Percentiles rank a stretch among this genome's conserved stretches.
These are phyloP conservation scores for Sinonovacula constricta DNA, from an alignment of 1,140 invertebrate genomes.

Conservation along the genomic window DNA sequence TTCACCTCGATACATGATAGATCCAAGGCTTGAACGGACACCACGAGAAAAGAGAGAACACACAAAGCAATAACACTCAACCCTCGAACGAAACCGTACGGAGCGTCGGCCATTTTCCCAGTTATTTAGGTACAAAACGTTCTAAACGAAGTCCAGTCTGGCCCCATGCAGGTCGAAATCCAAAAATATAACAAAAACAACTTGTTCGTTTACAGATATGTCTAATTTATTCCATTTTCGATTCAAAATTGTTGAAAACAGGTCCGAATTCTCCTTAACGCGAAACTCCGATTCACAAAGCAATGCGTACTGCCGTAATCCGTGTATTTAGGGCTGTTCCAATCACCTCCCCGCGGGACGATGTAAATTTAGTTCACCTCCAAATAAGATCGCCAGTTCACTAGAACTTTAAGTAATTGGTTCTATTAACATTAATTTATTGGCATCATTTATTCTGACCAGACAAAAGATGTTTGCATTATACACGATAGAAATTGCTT, in stretches of 20 bases:
- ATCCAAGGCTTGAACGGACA: conserved; percentile 31
- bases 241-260: background rate
- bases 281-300: background rate
- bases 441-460: background rate
- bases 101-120: background rate
- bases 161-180: background rate
- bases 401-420: background rate
- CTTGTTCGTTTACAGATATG: background rate
- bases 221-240: background rate
- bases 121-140: background rate
- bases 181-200: background rate
- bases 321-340: background rate
- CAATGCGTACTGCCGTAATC: background rate
- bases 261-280: background rate
- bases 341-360: background rate
- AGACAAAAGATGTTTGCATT: background rate
- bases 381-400: background rate
- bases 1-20: conserved; percentile 48
- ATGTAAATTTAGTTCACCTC: background rate
- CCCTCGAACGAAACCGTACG: background rate
- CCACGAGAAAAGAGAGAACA: conserved; percentile 9
- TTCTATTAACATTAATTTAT: background rate
- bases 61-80: background rate
- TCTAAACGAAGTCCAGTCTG: background rate
- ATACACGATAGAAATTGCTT: background rate